Evolutionary conservation across 1,140 invertebrate genomes (phyloP).

Genomic region (Phocides pigmalion): DNA sequence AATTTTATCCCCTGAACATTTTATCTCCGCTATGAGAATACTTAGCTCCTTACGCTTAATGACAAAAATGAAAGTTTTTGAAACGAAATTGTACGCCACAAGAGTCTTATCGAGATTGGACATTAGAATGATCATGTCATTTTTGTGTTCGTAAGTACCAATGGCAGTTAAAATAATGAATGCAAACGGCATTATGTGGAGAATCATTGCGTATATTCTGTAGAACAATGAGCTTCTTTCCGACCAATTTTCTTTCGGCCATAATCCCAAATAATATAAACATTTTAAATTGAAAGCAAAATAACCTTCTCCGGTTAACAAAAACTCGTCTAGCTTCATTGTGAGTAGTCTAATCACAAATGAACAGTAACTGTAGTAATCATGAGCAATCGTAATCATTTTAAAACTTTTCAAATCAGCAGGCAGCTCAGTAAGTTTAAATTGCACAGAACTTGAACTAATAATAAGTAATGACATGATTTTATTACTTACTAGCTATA

Average conservation of each 20-base stretch:
- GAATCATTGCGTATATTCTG: constrained; percentile 50
- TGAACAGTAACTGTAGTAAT: constrained; percentile 25
- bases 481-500: not conserved
- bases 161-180: constrained; percentile 58
- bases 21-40: constrained; percentile 55
- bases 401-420: constrained; percentile 13
- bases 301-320: constrained; percentile 43
- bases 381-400: constrained; percentile 18
- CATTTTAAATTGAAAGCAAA: constrained; percentile 70
- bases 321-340: constrained; percentile 30
- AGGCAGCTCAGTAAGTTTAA: constrained; percentile 12
- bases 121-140: constrained; percentile 50
- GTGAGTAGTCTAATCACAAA: constrained; percentile 48
- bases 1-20: constrained; percentile 58
- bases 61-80: constrained; percentile 61
- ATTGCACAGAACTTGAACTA: constrained; percentile 5
- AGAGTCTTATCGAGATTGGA: constrained; percentile 62
- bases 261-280: constrained; percentile 62
- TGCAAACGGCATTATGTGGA: constrained; percentile 49
- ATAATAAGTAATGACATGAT: not conserved
- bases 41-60: constrained; percentile 49
- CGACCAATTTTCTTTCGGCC: constrained; percentile 55
- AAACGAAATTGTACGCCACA: constrained; percentile 60
- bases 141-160: constrained; percentile 51
- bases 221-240: constrained; percentile 43